These are phyloP conservation scores for Aurelia aurita DNA, from an alignment of 30 jellyfish, hydroid and myxozoan species.

Conservation along the genomic window DNA sequence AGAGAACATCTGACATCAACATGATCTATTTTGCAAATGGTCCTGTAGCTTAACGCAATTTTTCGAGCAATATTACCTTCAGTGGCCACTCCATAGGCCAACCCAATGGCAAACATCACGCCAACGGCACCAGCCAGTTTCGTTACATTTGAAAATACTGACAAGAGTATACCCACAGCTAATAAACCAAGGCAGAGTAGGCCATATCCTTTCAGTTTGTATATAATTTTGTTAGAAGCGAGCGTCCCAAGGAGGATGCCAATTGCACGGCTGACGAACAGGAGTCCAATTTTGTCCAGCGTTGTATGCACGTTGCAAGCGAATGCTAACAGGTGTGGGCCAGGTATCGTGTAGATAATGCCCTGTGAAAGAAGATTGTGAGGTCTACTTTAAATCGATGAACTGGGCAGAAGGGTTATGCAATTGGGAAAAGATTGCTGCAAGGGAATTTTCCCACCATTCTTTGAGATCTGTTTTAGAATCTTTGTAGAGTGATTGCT, in stretches of 20 bases:
- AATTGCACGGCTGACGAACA: conserved; percentile 44
- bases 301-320: conserved; percentile 29
- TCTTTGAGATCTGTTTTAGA: no score
- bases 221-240: neutral
- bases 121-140: conserved; percentile 26
- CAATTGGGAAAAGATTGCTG: no score
- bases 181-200: conserved; percentile 10
- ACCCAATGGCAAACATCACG: conserved; percentile 47
- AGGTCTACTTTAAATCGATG: neutral
- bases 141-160: conserved; percentile 34
- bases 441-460: no score
- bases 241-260: conserved; percentile 53
- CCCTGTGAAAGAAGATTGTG: conserved; percentile 33
- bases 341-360: conserved; percentile 47
- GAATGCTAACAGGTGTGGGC: conserved; percentile 55
- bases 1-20: no score
- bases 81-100: conserved; percentile 38
- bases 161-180: neutral
- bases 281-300: conserved; percentile 21
- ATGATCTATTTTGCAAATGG: no score
- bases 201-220: conserved; percentile 41
- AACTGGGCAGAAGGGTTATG: neutral
- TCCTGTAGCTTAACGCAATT: no score
- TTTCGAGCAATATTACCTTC: conserved; percentile 36
- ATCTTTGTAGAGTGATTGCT: no score